Percentiles rank a stretch among this genome's conserved stretches.
phyloP scores from a whole-genome alignment of 2,888 invertebrate species.

The Galerucella nymphaeae region DNA sequence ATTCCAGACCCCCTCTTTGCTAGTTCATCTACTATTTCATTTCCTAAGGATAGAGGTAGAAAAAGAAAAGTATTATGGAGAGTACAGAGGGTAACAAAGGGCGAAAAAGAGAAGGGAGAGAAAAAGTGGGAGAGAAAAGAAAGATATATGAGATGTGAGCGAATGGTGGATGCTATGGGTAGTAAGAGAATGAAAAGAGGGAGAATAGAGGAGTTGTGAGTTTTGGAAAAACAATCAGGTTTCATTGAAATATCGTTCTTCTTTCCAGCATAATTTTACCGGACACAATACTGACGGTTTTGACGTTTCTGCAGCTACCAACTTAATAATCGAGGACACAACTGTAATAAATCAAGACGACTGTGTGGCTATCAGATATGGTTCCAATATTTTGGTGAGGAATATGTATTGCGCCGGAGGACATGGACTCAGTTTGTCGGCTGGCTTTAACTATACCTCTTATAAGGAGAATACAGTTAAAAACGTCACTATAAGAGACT shows the following conservation, averaged over 20 bases:
- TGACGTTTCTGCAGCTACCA: conserved; percentile 40
- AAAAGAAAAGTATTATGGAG: no score
- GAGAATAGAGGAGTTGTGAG: no score
- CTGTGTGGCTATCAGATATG: conserved; percentile 47
- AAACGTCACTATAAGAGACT: conserved; percentile 40
- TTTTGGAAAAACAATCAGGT: no score
- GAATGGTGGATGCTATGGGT: no score
- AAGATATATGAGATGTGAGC: no score
- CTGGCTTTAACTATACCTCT: conserved; percentile 39
- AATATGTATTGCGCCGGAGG: conserved; percentile 46
- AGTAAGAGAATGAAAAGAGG: no score
- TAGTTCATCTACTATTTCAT: no score
- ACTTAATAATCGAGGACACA: conserved; percentile 42
- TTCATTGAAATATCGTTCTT: neutral
- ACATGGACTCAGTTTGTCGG: conserved; percentile 48
- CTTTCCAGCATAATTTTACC: conserved; percentile 32
- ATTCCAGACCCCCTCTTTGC: no score
- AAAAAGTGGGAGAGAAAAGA: no score
- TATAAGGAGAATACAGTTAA: conserved; percentile 33
- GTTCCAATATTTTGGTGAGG: conserved; percentile 40
- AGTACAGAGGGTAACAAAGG: no score
- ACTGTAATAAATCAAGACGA: conserved; percentile 49
- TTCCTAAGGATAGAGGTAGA: no score
- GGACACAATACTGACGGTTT: conserved; percentile 49
- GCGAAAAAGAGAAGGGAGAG: no score